Evolutionary conservation across 2,113 vertebrate genomes (phyloP).

Genomic region (Eulacestoma nigropectus): DNA sequence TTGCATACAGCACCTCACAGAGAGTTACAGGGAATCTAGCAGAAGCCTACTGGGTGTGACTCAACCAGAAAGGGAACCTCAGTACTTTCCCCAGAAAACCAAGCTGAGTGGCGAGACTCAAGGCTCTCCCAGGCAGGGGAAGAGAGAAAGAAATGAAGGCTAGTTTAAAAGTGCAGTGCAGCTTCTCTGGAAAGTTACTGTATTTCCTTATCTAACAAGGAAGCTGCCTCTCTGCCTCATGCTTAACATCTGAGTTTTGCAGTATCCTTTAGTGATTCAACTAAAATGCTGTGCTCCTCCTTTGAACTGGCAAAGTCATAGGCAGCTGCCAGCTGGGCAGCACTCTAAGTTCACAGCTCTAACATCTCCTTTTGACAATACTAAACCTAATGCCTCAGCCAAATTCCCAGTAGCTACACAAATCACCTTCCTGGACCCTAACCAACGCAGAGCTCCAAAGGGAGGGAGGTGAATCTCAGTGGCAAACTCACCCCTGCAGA

Average conservation of each 20-base stretch:
- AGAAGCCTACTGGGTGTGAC: neutral
- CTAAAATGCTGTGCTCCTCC: neutral
- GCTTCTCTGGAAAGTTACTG: neutral
- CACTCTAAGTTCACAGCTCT: neutral
- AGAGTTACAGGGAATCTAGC: neutral
- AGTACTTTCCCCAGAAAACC: neutral
- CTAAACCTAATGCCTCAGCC: neutral
- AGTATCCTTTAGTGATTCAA: neutral
- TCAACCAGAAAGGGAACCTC: neutral
- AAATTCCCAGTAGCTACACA: neutral
- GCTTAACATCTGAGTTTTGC: neutral
- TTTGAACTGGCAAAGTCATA: conserved; percentile 14
- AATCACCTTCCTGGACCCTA: neutral
- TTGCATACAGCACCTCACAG: neutral
- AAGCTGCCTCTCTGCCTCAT: neutral
- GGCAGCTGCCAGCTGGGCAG: neutral
- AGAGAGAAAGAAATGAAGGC: neutral
- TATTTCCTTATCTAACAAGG: neutral
- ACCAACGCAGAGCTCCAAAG: neutral
- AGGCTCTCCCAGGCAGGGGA: neutral
- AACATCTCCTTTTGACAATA: neutral
- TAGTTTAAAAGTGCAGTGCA: neutral
- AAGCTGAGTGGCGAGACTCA: neutral
- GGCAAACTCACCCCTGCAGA: neutral
- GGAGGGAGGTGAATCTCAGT: neutral